Conservation (phyloP, 2,797 vertebrate species). For the Chrosomus eos region DNA sequence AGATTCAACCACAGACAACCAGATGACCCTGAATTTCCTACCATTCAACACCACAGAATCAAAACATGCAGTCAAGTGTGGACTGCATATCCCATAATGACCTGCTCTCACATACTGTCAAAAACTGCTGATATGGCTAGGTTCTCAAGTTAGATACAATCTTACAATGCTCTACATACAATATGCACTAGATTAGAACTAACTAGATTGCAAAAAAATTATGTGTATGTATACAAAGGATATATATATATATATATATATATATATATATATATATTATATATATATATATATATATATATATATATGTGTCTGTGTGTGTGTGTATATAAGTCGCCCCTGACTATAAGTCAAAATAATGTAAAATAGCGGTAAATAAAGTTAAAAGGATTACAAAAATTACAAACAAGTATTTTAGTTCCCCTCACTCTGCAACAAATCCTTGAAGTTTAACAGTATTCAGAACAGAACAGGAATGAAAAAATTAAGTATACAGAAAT, state of each 20-base stretch:
- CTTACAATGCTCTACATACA: background rate
- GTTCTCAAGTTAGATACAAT: background rate
- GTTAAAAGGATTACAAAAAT: too few relatives aligned
- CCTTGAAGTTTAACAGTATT: too few relatives aligned
- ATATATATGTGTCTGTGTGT: too few relatives aligned
- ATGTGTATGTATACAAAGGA: too few relatives aligned
- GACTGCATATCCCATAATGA: slow-evolving; percentile 6
- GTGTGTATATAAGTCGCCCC: too few relatives aligned
- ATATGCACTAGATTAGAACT: background rate
- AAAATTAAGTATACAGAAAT: background rate
- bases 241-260: too few relatives aligned
- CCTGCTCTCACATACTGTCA: background rate
- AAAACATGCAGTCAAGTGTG: slow-evolving; percentile 1
- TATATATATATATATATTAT: too few relatives aligned
- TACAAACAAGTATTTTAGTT: too few relatives aligned
- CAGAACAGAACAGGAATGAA: background rate
- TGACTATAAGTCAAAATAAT: too few relatives aligned
- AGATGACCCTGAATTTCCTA: background rate
- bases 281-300: too few relatives aligned
- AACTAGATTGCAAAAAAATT: background rate
- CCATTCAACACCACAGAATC: slow-evolving; percentile 3
- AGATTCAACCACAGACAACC: slow-evolving; percentile 29
- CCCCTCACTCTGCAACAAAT: background rate
- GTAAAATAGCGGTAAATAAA: too few relatives aligned
- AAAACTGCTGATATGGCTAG: background rate